Percentiles rank a stretch among this genome's conserved stretches.
Conservation (phyloP, 2,113 vertebrate genomes). For the Lucifuga dentata region DNA sequence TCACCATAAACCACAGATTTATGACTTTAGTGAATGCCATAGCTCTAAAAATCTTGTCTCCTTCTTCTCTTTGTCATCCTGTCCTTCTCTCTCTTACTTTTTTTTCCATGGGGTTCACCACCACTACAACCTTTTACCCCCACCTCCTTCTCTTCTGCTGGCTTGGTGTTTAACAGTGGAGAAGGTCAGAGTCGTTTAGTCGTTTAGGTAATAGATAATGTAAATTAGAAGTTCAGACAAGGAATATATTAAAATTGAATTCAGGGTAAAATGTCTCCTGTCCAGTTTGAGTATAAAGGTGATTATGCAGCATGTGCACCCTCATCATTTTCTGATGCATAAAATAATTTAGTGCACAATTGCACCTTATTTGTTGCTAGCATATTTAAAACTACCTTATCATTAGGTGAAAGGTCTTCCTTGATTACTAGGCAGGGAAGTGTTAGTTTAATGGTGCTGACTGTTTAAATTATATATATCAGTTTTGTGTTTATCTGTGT, state of each 20-base stretch:
- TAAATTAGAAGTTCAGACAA: constrained; percentile 67
- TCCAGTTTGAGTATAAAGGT: not conserved
- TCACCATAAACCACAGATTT: constrained; percentile 79
- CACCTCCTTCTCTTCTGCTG: constrained; percentile 20
- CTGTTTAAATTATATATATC: no score
- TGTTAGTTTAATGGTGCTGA: no score
- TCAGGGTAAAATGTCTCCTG: constrained; percentile 36
- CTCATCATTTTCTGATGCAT: no score
- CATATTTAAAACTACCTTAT: no score
- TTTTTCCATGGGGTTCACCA: constrained; percentile 17
- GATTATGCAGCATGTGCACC: no score
- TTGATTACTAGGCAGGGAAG: no score
- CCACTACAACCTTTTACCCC: constrained; percentile 10
- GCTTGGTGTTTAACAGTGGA: constrained; percentile 63
- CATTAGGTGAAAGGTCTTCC: no score
- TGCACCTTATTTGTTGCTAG: no score
- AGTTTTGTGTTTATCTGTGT: no score
- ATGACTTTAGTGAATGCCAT: constrained; percentile 76
- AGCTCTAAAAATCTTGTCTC: constrained; percentile 70
- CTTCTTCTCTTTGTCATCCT: constrained; percentile 55
- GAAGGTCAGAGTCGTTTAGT: constrained; percentile 78
- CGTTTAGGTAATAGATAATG: constrained; percentile 64
- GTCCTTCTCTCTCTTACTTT: constrained; percentile 46
- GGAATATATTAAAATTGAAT: constrained; percentile 57
- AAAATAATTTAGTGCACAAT: no score